phyloP scores from a whole-genome alignment of 2,888 invertebrate species.

The Aspidiotus destructor region DNA sequence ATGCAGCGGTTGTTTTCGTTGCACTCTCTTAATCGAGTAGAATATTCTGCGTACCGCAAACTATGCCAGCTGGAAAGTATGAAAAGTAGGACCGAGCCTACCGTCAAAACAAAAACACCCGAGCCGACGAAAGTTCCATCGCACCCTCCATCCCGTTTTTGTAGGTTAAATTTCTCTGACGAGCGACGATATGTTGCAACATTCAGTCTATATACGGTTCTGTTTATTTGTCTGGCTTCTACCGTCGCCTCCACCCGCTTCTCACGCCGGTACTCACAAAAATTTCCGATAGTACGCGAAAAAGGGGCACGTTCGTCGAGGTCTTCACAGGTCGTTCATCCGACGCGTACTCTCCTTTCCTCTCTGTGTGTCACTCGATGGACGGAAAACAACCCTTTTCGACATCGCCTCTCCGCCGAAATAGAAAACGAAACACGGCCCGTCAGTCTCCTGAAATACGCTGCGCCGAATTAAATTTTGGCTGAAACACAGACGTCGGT shows the following conservation, averaged over 20 bases:
- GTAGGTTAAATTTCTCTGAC: background rate
- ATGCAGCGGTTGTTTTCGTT: too few species aligned
- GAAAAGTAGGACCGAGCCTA: background rate
- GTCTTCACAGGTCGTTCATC: constrained; percentile 29
- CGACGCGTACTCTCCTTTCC: constrained; percentile 14
- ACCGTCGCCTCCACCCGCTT: constrained; percentile 1
- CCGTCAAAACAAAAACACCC: background rate
- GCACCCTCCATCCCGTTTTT: background rate
- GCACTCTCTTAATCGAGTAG: too few species aligned
- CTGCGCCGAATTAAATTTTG: background rate
- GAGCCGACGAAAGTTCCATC: background rate
- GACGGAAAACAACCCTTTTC: background rate
- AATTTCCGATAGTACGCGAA: background rate
- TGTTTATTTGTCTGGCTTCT: constrained; percentile 16
- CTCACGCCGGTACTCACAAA: background rate
- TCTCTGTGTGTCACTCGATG: background rate
- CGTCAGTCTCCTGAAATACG: constrained; percentile 2
- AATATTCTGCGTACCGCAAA: too few species aligned
- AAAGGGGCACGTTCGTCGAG: constrained; percentile 26
- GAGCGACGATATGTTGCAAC: background rate
- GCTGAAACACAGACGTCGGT: background rate
- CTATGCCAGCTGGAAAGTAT: too few species aligned
- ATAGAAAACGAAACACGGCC: constrained; percentile 4
- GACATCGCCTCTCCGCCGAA: constrained; percentile 2
- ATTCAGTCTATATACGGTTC: background rate